Evolutionary conservation across 2,113 vertebrate genomes (phyloP), one percentile per base, ranked within the genome.

Genomic region (Etheostoma cragini): DNA sequence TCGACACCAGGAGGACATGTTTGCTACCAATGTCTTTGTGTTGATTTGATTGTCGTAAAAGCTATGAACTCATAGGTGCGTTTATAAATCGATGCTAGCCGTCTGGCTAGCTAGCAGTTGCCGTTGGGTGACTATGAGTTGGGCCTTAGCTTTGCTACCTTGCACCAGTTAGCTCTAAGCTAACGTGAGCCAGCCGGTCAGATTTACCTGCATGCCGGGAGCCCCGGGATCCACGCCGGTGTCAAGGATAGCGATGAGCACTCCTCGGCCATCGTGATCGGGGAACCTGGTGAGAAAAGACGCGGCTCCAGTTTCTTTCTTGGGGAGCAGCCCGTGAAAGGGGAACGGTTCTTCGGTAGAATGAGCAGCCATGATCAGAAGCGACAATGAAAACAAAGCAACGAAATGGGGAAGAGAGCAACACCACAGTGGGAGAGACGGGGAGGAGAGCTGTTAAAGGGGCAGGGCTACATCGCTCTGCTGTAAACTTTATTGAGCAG

Each of bases 221-320:
- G 98, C 98, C 68, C 97, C 98, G 0, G 98, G 98, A 63, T 99
- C 98, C 77, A 99, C 98, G 35, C 98, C 98, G 12, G 97, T 99
- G 91, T 99, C 98, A 80, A 99, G 93, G 66, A 99, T 94, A 0
- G 98, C 98, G 79, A 99, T 90, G 68, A 99, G 94, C 62, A 97
- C 97, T 2, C 97, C 97, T 8, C 98, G 95, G 45, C 98, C 98
- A 72, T 99, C 98, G 81, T 97, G 96, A 38, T 98, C 97, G 0
- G 97, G 97, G 85, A 97, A 98, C 72, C 97, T 95, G 46, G 94
- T 93, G 21, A 99, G 96, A 72, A 97, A 99, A 22, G 97, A 96
- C 13, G 96, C 92, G 8, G 98, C 97, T 0, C 98, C 98, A 1
- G 98, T 99, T 92, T 99, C 98, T 81, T 98, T 99, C 84, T 99